Conservation (phyloP, 1,140 invertebrate species). For the Zaprionus capensis region DNA sequence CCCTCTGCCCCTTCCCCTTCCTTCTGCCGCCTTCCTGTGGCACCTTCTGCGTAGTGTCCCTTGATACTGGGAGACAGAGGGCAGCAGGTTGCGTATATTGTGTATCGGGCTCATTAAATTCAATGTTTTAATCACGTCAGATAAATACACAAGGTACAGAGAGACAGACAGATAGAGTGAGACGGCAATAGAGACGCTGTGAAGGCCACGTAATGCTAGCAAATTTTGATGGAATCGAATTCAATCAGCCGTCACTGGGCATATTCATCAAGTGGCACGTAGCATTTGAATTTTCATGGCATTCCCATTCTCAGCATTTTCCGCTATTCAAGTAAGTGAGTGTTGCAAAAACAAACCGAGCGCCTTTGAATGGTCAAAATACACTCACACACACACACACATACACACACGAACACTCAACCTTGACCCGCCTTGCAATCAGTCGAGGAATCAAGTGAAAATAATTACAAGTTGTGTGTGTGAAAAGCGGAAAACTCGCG, state of each 20-base stretch:
- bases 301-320: slow-evolving; percentile 9
- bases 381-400: background rate
- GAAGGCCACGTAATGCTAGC: slow-evolving; percentile 12
- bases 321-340: background rate
- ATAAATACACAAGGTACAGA: background rate
- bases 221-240: slow-evolving; percentile 34
- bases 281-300: slow-evolving; percentile 12
- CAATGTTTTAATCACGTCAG: slow-evolving; percentile 46
- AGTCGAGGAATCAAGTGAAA: slow-evolving; percentile 15
- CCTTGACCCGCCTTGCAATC: slow-evolving; percentile 31
- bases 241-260: slow-evolving; percentile 16
- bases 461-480: slow-evolving; percentile 9
- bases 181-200: background rate
- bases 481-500: background rate
- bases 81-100: slow-evolving; percentile 8
- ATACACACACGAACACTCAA: background rate
- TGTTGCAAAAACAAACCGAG: background rate
- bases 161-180: slow-evolving; percentile 1
- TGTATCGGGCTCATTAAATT: slow-evolving; percentile 42
- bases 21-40: background rate
- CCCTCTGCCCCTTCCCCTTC: background rate
- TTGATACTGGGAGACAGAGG: background rate
- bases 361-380: too few relatives aligned
- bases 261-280: slow-evolving; percentile 55
- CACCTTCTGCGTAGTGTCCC: background rate